These are phyloP conservation scores for Nomada hirtipes DNA, from an alignment of 2,888 invertebrate genomes.

Conservation along the genomic window DNA sequence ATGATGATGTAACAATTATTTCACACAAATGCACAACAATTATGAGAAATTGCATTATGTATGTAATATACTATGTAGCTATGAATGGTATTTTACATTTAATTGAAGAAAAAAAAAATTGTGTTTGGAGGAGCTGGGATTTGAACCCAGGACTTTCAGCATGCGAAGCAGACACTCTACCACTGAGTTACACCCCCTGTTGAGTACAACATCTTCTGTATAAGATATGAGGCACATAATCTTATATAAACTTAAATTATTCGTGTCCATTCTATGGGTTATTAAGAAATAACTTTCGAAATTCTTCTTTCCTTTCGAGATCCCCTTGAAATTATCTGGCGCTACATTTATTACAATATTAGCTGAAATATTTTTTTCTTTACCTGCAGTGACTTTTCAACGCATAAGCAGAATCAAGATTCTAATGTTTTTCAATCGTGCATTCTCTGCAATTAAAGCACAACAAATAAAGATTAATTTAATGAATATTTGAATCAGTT, in stretches of 20 bases:
- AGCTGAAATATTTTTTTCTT: not conserved
- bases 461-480: not conserved
- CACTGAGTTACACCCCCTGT: slow-evolving; percentile 84
- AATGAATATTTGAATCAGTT: not conserved
- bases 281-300: not conserved
- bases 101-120: slow-evolving; percentile 29
- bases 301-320: not conserved
- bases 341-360: not conserved
- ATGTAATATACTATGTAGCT: not conserved
- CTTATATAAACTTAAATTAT: not conserved
- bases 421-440: too few species aligned
- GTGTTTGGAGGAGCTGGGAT: slow-evolving; percentile 81
- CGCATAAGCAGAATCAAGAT: not conserved
- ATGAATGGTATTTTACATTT: not conserved
- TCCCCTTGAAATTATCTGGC: too few species aligned
- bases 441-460: not conserved
- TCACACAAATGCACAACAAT: not conserved
- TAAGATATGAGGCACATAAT: not conserved
- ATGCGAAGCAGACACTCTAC: slow-evolving; percentile 85
- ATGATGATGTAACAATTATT: not conserved
- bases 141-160: slow-evolving; percentile 85
- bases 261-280: not conserved
- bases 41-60: not conserved
- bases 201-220: not conserved
- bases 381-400: not conserved